Percentiles rank a stretch among this genome's conserved stretches.
These are phyloP conservation scores for Eubasilissa regina DNA, from an alignment of 1,140 invertebrate genomes.

Conservation along the genomic window DNA sequence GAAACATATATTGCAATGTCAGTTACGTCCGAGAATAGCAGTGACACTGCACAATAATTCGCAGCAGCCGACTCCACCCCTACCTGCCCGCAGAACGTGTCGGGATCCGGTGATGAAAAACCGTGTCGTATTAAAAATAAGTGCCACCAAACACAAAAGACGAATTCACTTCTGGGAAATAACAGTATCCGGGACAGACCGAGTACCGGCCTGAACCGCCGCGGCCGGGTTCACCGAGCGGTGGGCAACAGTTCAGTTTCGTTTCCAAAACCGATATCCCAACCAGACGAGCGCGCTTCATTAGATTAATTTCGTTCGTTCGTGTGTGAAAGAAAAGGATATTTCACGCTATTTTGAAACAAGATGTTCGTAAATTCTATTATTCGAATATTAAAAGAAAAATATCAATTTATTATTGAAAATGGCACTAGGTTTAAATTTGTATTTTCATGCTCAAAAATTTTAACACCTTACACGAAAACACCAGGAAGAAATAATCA, in stretches of 20 bases:
- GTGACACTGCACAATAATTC: background rate
- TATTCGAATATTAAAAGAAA: too few relatives aligned
- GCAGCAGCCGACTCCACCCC: background rate
- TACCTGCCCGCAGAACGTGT: background rate
- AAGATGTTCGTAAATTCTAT: too few relatives aligned
- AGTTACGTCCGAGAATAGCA: background rate
- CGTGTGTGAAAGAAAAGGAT: too few relatives aligned
- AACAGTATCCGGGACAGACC: constrained; percentile 33
- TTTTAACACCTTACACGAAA: too few relatives aligned
- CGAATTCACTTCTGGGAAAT: constrained; percentile 36
- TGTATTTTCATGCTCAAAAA: too few relatives aligned
- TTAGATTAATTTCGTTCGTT: too few relatives aligned
- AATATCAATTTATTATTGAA: too few relatives aligned
- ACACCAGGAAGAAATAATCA: too few relatives aligned
- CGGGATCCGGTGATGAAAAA: constrained; percentile 27
- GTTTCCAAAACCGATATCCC: background rate
- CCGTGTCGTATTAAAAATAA: constrained; percentile 29
- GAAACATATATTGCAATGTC: too few relatives aligned
- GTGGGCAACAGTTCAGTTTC: background rate
- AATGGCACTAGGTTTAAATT: too few relatives aligned
- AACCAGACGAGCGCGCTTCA: too few relatives aligned
- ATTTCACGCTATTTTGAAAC: too few relatives aligned
- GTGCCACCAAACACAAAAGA: constrained; percentile 30
- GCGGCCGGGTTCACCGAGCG: constrained; percentile 6
- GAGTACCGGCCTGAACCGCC: background rate